Base-by-base conservation (phyloP, 2,113 vertebrate genomes). In the Aegotheles bennettii region DNA sequence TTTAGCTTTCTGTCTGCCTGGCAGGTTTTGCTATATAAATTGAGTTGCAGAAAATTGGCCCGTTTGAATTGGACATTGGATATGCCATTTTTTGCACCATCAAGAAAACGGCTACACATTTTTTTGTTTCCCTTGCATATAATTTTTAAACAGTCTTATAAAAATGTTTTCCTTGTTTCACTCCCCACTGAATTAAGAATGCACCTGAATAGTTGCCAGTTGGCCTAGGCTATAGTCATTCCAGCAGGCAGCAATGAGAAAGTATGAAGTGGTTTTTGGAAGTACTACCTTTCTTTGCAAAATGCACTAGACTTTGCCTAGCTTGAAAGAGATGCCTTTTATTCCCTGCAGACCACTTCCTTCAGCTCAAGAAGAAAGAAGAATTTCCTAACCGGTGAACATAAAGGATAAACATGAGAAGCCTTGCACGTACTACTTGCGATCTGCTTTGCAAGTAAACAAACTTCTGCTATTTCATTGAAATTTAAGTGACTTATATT, bases 161-260 rank as follows among this genome's bases (percentile, higher is more conserved):
- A 97, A 97, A 97, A 97, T 97, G 96, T 98, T 98, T 98, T 97
- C 95, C 92, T 97, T 97, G 75, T 95, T 96, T 95, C 67, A 18
- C 78, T 98, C 97, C 94, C 95, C 83, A 78, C 90, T 94, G 97
- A 96, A 96, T 96, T 97, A 96, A 96, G 95, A 97, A 97, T 91
- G 95, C 89, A 89, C 54, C 78, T 80, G 82, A 82, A 25, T 5
- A 40, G 82, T 42, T 97, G 97, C 97, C 97, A 98, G 60, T 87
- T 98, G 98, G 97, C 97, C 73, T 75, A n/a, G 43, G 79, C 21
- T 23, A 89, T 84, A 94, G 78, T 74, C 93, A 95, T 95, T 97
- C 95, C 92, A 96, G 86, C 87, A 96, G 95, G 93, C 92, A 79
- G 96, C 91, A 86, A 73, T 15, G 79, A 94, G 95, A 97, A 97